Conservation (phyloP, 2,113 vertebrate species). For the Sula dactylatra region DNA sequence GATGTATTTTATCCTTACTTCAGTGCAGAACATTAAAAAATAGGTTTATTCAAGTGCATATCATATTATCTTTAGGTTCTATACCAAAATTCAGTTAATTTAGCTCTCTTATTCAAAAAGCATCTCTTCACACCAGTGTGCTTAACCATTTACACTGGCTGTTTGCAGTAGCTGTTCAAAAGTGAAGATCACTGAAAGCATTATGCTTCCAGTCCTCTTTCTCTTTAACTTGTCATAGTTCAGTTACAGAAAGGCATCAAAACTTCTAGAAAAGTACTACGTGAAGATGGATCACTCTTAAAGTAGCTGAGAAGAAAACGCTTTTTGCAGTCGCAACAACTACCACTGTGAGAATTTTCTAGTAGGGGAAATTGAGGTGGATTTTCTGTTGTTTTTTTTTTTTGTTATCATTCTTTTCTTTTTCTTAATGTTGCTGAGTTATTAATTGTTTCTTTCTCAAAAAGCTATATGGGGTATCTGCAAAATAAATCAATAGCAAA, state of each 20-base stretch:
- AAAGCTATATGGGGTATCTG: not conserved
- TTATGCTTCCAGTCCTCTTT: not conserved
- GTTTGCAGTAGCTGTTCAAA: not conserved
- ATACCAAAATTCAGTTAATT: not conserved
- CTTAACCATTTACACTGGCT: not conserved
- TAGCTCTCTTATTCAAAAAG: not conserved
- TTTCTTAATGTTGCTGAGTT: not conserved
- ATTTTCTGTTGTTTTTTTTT: not conserved
- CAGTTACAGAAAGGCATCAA: not conserved
- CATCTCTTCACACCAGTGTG: not conserved
- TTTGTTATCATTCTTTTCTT: not conserved
- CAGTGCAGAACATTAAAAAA: not conserved
- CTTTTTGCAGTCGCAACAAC: not conserved
- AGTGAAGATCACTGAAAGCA: not conserved
- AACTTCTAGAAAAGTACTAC: not conserved
- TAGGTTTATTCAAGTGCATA: not conserved
- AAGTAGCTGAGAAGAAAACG: not conserved
- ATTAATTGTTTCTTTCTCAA: not conserved
- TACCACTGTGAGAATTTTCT: not conserved
- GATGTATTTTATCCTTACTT: not conserved
- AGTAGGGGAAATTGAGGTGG: not conserved
- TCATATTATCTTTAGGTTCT: not conserved
- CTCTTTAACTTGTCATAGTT: not conserved
- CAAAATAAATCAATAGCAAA: not conserved
- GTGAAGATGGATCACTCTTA: not conserved